These are phyloP conservation scores for Epinephelus awoara DNA, from an alignment of 2,797 vertebrate species.

Conservation along the genomic window DNA sequence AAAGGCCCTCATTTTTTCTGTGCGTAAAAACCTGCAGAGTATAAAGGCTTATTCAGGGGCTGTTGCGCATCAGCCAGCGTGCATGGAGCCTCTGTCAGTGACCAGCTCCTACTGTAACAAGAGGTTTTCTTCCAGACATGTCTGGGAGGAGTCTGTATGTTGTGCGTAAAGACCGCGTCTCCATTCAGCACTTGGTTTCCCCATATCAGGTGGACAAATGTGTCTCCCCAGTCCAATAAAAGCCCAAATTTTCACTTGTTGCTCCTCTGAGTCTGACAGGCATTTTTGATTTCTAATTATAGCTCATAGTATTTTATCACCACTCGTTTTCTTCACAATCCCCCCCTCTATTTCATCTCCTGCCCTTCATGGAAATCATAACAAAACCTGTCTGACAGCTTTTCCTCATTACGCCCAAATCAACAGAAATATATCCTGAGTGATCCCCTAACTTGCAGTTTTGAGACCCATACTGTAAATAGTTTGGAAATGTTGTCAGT, in stretches of 20 bases:
- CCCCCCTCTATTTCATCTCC: constrained; percentile 40
- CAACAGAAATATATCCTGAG: constrained; percentile 66
- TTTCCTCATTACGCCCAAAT: constrained; percentile 66
- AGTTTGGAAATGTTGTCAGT: constrained; percentile 68
- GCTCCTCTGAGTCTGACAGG: constrained; percentile 24
- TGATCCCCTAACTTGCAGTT: constrained; percentile 49
- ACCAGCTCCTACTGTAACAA: constrained; percentile 49
- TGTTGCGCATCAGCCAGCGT: constrained; percentile 44
- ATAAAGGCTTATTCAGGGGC: constrained; percentile 1
- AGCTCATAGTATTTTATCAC: constrained; percentile 59
- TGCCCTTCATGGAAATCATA: constrained; percentile 58
- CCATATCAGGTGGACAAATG: constrained; percentile 54
- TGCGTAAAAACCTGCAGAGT: constrained; percentile 38
- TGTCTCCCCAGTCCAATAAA: neutral
- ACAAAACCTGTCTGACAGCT: constrained; percentile 63
- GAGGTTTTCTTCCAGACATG: constrained; percentile 75
- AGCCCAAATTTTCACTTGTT: constrained; percentile 3
- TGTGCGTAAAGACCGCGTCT: constrained; percentile 50
- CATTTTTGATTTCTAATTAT: constrained; percentile 57
- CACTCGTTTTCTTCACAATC: constrained; percentile 42
- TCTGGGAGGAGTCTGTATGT: constrained; percentile 81
- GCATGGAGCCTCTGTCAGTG: constrained; percentile 62
- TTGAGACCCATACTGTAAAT: constrained; percentile 64
- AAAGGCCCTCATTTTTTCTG: constrained; percentile 63
- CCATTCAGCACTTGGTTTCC: constrained; percentile 50